These are phyloP conservation scores for Araneus ventricosus DNA, from an alignment of 1,140 invertebrate species.

Conservation along the genomic window DNA sequence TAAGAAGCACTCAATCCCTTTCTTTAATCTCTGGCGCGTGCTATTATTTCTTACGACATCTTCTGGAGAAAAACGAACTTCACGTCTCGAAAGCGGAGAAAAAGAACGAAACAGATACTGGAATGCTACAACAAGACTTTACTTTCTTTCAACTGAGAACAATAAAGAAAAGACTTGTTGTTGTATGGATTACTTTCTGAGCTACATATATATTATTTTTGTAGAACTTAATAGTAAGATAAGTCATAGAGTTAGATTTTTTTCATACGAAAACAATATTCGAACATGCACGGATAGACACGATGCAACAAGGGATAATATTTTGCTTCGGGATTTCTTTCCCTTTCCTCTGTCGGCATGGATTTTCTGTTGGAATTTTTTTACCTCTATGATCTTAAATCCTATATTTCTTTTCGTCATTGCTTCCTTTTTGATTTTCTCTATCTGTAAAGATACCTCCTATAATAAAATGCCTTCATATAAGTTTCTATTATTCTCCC, in stretches of 20 bases:
- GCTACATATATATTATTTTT: neutral
- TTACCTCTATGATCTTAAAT: no score
- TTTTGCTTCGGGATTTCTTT: neutral
- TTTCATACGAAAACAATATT: neutral
- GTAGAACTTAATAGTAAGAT: neutral
- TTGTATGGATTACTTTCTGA: neutral
- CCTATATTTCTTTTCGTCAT: no score
- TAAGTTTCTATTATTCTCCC: no score
- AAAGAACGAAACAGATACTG: no score
- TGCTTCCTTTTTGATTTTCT: no score
- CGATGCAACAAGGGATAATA: neutral
- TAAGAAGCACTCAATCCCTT: slow-evolving; percentile 4
- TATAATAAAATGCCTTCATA: no score
- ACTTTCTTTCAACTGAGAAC: slow-evolving; percentile 6
- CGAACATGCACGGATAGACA: neutral
- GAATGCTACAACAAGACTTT: slow-evolving; percentile 30
- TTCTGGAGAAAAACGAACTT: neutral
- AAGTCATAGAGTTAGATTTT: neutral
- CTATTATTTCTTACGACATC: no score
- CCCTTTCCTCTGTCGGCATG: no score
- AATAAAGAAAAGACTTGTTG: neutral
- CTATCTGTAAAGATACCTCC: no score
- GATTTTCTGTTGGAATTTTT: no score
- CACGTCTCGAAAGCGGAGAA: neutral
- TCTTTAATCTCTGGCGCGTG: no score